Conservation (phyloP, 2,797 vertebrate genomes). For the Parauchenoglanis punctatus region DNA sequence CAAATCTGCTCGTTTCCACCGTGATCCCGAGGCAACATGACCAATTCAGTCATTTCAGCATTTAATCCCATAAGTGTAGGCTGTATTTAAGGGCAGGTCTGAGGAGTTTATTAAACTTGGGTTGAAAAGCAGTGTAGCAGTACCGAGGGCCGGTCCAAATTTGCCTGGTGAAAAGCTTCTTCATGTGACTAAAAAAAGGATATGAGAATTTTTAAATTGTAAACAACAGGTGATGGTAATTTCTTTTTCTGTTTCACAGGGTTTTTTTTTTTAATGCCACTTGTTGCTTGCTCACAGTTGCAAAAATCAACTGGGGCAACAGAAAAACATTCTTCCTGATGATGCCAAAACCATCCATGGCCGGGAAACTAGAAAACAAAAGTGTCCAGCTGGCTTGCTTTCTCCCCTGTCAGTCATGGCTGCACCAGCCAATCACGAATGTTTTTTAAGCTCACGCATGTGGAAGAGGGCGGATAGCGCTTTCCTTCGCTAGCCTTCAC, state of each 20-base stretch:
- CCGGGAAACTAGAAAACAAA: not conserved
- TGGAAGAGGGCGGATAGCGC: no score
- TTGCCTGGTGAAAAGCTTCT: not conserved
- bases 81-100: slow-evolving; percentile 1
- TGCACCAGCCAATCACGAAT: not conserved
- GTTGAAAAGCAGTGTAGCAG: not conserved
- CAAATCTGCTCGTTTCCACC: not conserved
- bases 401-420: not conserved
- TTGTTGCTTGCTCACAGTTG: not conserved
- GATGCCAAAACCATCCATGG: no score
- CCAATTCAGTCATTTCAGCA: not conserved
- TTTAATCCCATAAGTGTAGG: slow-evolving; percentile 13
- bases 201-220: not conserved
- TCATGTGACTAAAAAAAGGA: not conserved
- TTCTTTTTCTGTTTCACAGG: not conserved
- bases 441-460: not conserved
- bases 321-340: not conserved
- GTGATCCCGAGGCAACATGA: not conserved
- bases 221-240: not conserved
- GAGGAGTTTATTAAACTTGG: not conserved
- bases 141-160: not conserved
- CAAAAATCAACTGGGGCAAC: not conserved
- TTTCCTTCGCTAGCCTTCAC: no score
- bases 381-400: not conserved
- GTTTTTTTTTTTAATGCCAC: not conserved